phyloP scores from a whole-genome alignment of 2,888 invertebrate genomes.

The Pyrocoelia pectoralis region DNA sequence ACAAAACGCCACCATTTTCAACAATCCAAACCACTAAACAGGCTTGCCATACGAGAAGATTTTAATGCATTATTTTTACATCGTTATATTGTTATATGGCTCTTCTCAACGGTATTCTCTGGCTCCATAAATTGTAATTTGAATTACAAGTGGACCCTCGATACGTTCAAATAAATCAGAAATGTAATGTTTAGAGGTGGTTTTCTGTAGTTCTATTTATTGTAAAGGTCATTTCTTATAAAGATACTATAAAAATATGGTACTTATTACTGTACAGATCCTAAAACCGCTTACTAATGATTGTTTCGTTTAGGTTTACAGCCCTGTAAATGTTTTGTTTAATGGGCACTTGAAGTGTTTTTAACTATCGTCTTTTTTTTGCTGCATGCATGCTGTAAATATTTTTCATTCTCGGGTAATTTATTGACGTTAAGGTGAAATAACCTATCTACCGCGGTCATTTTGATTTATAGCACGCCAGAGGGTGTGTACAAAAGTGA shows the following conservation, averaged over 20 bases:
- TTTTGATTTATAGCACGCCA: too few relatives aligned
- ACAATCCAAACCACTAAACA: too few relatives aligned
- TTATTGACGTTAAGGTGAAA: too few relatives aligned
- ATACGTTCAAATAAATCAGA: background rate
- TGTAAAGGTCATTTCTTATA: constrained; percentile 14
- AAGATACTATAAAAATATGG: constrained; percentile 13
- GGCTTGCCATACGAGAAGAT: too few relatives aligned
- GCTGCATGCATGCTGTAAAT: too few relatives aligned
- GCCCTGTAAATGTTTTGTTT: constrained; percentile 5
- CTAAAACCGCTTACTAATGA: constrained; percentile 21
- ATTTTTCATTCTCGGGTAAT: too few relatives aligned
- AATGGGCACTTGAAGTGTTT: background rate
- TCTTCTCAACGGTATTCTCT: constrained; percentile 19
- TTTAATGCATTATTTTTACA: background rate
- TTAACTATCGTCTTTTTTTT: too few relatives aligned
- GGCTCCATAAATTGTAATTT: constrained; percentile 29
- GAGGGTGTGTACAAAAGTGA: too few relatives aligned
- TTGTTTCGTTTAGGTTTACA: constrained; percentile 8
- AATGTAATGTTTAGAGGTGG: background rate
- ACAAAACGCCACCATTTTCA: too few relatives aligned
- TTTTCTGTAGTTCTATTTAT: constrained; percentile 13
- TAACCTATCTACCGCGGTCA: too few relatives aligned
- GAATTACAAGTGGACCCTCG: constrained; percentile 22
- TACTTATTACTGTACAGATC: constrained; percentile 12
- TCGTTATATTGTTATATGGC: constrained; percentile 18